Evolutionary conservation across 2,888 invertebrate species (phyloP).

Genomic region (Steromphala cineraria): DNA sequence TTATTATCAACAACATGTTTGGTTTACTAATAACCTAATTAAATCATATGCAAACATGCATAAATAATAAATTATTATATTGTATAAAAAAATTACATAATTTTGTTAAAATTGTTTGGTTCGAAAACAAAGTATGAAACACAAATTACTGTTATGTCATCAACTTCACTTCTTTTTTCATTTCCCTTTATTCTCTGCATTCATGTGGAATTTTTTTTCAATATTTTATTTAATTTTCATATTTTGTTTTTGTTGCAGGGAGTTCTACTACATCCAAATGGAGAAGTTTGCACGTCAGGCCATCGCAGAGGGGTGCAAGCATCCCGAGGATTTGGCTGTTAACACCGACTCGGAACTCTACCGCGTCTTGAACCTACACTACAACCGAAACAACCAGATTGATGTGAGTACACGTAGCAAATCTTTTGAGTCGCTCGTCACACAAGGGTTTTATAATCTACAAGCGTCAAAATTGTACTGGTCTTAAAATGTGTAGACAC

Average conservation of each 20-base stretch:
- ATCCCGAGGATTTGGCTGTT: constrained; percentile 93
- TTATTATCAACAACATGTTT: no score
- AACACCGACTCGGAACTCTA: constrained; percentile 97
- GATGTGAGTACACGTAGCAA: constrained; percentile 64
- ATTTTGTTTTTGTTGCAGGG: constrained; percentile 80
- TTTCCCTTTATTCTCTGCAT: no score
- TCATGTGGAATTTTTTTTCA: no score
- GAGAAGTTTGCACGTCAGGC: constrained; percentile 99
- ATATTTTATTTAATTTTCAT: not conserved
- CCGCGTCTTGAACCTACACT: constrained; percentile 96
- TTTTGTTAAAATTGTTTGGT: not conserved
- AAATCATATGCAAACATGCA: not conserved
- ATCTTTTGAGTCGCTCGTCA: no score
- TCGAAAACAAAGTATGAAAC: no score
- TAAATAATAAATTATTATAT: not conserved
- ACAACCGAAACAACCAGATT: constrained; percentile 76
- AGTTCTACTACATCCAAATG: constrained; percentile 99
- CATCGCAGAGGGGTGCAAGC: constrained; percentile 95
- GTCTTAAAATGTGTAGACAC: no score
- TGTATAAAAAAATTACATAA: not conserved
- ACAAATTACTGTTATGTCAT: no score
- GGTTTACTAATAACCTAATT: no score
- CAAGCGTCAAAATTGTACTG: no score
- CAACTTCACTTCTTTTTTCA: no score
- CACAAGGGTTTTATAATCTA: no score